These are phyloP conservation scores for Electrophaes corylata DNA, from an alignment of 2,888 invertebrate genomes.

Conservation along the genomic window DNA sequence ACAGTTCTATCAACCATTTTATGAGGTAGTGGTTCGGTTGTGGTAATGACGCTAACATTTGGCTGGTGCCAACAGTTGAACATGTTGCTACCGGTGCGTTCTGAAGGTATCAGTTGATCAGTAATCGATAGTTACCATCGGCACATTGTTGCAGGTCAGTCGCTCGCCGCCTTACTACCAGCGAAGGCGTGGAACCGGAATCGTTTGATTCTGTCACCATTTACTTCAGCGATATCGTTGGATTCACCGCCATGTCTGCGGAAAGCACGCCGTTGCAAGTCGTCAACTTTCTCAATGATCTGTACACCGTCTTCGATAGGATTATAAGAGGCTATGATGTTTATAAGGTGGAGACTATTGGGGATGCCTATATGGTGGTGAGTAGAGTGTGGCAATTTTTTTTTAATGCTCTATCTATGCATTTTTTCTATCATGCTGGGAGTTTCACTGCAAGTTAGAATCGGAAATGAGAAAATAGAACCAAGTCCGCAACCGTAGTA, in stretches of 20 bases:
- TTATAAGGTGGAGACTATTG: slow-evolving; percentile 98
- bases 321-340: slow-evolving; percentile 99
- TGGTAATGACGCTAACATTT: too few species aligned
- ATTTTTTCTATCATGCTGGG: too few species aligned
- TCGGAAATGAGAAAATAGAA: too few species aligned
- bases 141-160: slow-evolving; percentile 83
- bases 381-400: too few species aligned
- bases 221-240: slow-evolving; percentile 98
- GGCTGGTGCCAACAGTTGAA: too few species aligned
- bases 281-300: slow-evolving; percentile 98
- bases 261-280: slow-evolving; percentile 97
- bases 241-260: slow-evolving; percentile 97
- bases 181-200: slow-evolving; percentile 96
- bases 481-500: too few species aligned
- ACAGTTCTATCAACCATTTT: too few species aligned
- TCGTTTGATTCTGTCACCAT: slow-evolving; percentile 97
- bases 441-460: too few species aligned
- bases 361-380: slow-evolving; percentile 89
- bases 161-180: slow-evolving; percentile 93
- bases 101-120: background rate
- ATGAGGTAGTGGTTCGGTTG: too few species aligned
- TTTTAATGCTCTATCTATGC: too few species aligned
- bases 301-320: slow-evolving; percentile 98
- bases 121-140: slow-evolving; percentile 1
- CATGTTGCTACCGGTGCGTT: background rate